Conservation (phyloP, 2,888 invertebrate genomes). For the Apocheima hispidaria region DNA sequence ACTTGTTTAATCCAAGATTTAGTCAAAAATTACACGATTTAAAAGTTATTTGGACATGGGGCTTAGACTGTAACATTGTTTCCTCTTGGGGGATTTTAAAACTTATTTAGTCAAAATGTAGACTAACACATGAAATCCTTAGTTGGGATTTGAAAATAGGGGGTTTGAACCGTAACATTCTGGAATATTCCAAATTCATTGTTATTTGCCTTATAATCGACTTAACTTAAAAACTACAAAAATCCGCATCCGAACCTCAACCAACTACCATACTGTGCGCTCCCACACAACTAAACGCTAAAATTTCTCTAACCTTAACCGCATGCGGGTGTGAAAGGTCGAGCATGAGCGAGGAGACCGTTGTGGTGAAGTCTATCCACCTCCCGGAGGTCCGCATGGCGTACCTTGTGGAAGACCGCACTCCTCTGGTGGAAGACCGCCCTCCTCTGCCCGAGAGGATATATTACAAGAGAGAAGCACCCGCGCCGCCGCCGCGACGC, state of each 20-base stretch:
- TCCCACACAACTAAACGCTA: conserved; percentile 16
- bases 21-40: neutral
- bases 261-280: conserved; percentile 5
- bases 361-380: conserved; percentile 69
- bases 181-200: neutral
- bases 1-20: neutral
- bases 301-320: conserved; percentile 54
- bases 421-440: neutral
- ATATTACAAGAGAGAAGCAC: conserved; percentile 58
- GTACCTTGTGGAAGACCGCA: conserved; percentile 57
- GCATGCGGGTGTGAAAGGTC: conserved; percentile 73
- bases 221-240: conserved; percentile 8
- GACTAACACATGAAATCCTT: neutral
- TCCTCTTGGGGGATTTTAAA: neutral
- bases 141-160: neutral
- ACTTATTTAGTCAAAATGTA: neutral
- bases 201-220: neutral
- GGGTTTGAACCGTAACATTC: neutral
- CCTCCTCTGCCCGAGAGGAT: conserved; percentile 40
- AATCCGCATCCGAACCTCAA: conserved; percentile 31
- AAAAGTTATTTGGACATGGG: neutral
- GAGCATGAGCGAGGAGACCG: conserved; percentile 70
- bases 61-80: neutral
- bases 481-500: conserved; percentile 76
- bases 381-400: conserved; percentile 76